Conservation (phyloP, 1,140 invertebrate species). For the Caerostris darwini region DNA sequence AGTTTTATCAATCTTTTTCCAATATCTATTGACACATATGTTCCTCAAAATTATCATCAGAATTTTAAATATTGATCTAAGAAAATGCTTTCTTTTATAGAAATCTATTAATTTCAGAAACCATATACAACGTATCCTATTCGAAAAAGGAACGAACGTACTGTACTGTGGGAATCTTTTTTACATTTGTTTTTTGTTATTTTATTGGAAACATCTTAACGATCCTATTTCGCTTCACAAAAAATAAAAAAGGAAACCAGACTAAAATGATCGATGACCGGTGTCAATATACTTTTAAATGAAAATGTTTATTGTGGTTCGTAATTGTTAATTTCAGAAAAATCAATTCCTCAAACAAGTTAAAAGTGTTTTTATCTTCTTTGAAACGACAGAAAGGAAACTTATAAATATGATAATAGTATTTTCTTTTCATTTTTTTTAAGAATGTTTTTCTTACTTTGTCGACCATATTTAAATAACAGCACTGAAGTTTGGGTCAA, state of each 20-base stretch:
- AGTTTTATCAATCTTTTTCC: too few relatives aligned
- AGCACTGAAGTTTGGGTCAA: background rate
- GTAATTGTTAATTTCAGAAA: slow-evolving; percentile 27
- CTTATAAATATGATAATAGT: background rate
- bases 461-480: background rate
- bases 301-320: background rate
- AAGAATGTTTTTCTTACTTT: background rate
- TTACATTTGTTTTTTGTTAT: background rate
- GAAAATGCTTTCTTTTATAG: too few relatives aligned
- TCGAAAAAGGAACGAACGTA: background rate
- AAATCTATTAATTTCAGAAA: too few relatives aligned
- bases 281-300: background rate
- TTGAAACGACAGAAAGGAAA: background rate
- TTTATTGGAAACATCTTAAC: background rate
- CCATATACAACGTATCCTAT: background rate
- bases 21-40: too few relatives aligned
- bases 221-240: background rate
- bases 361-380: background rate
- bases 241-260: too few relatives aligned
- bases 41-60: too few relatives aligned
- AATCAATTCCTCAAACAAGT: slow-evolving; percentile 16
- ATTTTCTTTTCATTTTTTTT: background rate
- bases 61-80: too few relatives aligned
- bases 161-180: background rate
- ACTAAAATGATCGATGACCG: slow-evolving; percentile 9